Evolutionary conservation across 1,140 invertebrate species (phyloP), one percentile per base, ranked within the genome.

Genomic region (Zaprionus kolodkinae): DNA sequence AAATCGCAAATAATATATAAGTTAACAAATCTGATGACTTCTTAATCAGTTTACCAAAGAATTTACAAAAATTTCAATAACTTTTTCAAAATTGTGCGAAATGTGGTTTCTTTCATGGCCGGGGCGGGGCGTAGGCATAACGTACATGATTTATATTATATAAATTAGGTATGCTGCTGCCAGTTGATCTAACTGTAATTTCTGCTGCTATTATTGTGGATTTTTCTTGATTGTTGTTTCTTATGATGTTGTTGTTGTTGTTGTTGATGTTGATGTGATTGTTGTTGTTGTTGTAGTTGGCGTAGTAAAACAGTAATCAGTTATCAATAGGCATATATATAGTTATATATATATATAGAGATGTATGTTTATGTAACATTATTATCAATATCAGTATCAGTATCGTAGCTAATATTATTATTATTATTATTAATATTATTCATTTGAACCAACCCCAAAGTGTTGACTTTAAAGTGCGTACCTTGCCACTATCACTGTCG

Each of bases 371-470:
- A 71, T 85, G 77, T 78, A 78, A 84, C 70, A 66, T 81, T 82
- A 87, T 80, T 87, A 87, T 86, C 76, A 87, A 73, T 87, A 80
- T 76, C 74, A 76, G 66, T 87, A 76, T 72, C 73, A 79, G 66
- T 84, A 83, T 78, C 59, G 38, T 76, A 76, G 61, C 60, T 60
- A 65, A 72, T 60, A 60, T 76, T 72, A 88, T 78, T 57, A 79
- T 84, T 81, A 21, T 21, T 21, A 21, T 21, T 57, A 79, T 84
- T 81, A 21, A 1, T 21, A 21, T 21, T 81, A 79, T 90, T 90
- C 81, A 94, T 93, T 93, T 94, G 94, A 94, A 95, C 94, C 95
- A 95, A 93, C 92, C 94, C 94, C 95, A 95, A 93, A 95, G 94
- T 92, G 93, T 94, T 91, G 94, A 94, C 93, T 94, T 95, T 83